These are phyloP conservation scores for Tyto alba DNA, from an alignment of 2,113 vertebrate species.

Conservation along the genomic window DNA sequence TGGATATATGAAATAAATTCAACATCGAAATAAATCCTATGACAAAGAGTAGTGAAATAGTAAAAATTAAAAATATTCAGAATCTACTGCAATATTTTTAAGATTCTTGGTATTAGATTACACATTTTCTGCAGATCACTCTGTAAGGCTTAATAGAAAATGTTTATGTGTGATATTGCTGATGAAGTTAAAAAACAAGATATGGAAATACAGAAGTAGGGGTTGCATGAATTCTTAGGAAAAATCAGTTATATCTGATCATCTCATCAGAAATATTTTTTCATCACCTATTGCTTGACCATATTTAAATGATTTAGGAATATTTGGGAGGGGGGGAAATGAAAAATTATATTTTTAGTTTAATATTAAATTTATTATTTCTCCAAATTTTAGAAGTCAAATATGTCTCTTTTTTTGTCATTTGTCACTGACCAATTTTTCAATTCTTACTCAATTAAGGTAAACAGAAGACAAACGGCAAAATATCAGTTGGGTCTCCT, in stretches of 20 bases:
- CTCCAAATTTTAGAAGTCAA: neutral
- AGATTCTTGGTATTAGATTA: neutral
- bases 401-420: neutral
- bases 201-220: neutral
- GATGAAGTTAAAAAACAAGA: neutral
- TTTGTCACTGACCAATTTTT: neutral
- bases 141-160: neutral
- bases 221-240: neutral
- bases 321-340: neutral
- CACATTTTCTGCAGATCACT: neutral
- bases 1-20: neutral
- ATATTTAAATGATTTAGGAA: neutral
- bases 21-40: neutral
- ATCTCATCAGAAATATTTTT: neutral
- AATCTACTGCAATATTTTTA: neutral
- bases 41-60: neutral
- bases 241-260: neutral
- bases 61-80: neutral
- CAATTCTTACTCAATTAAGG: neutral
- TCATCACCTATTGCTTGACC: neutral
- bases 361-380: neutral
- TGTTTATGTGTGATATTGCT: neutral
- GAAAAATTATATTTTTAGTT: neutral
- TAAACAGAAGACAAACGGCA: neutral
- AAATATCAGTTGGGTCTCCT: neutral